These are phyloP conservation scores for Oligia strigilis DNA, from an alignment of 2,888 invertebrate species.

Conservation along the genomic window DNA sequence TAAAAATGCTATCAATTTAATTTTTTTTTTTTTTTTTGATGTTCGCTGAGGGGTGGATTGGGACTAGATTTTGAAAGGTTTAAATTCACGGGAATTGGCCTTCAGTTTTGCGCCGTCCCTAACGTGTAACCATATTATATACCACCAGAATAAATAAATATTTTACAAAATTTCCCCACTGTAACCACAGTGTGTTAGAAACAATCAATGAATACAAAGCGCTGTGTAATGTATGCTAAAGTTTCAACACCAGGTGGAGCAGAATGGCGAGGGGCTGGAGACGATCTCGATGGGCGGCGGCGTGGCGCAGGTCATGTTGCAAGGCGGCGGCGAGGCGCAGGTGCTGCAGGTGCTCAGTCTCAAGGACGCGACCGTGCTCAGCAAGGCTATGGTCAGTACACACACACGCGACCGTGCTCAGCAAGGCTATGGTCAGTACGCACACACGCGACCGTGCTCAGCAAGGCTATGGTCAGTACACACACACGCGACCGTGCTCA, in stretches of 20 bases:
- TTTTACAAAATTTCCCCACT: not conserved
- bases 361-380: constrained; percentile 95
- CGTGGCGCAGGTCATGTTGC: constrained; percentile 96
- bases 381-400: constrained; percentile 93
- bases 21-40: too few species aligned
- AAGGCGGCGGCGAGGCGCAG: constrained; percentile 93
- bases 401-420: too few species aligned
- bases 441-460: too few species aligned
- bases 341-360: constrained; percentile 95
- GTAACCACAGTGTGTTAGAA: not conserved
- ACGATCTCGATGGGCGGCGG: constrained; percentile 94
- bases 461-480: too few species aligned
- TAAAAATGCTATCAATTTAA: too few species aligned
- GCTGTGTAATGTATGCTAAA: constrained; percentile 38
- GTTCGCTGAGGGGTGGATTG: too few species aligned
- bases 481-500: too few species aligned
- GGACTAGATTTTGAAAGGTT: not conserved
- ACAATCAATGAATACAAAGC: constrained; percentile 13
- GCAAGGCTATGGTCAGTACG: too few species aligned
- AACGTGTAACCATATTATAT: not conserved
- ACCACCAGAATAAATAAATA: not conserved
- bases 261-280: constrained; percentile 94
- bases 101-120: not conserved
- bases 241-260: constrained; percentile 92
- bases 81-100: not conserved